Base-by-base conservation (phyloP, 2,888 invertebrate species). In the Lumbricus terrestris region DNA sequence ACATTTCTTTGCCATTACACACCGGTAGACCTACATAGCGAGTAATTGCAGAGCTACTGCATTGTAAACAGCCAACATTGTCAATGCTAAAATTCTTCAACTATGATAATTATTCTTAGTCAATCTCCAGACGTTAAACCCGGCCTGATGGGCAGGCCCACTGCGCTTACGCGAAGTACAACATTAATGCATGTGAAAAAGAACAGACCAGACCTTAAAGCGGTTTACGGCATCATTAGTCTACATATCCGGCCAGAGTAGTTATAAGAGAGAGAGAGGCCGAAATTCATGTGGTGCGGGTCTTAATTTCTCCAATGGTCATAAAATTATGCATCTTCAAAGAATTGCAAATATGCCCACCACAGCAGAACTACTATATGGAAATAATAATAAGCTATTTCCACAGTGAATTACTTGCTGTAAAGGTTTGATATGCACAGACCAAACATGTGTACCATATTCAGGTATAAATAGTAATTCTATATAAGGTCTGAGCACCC, bases 321-420 rank as follows among this genome's bases (percentile, higher is more conserved):
- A 69, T 69, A 69, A 69, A 69, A 69, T 69, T 69, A 69, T n/a
- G n/a, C n/a, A n/a, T n/a, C 69, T 69, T 69, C 69, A 69, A 69
- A 69, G 69, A 69, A 69, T 69, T 29, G n/a, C 69, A 69, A 69
- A 69, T 69, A n/a, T 69, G 69, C 29, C n/a, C 11, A 8, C 29
- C 69, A n/a, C 69, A n/a, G 69, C n/a, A 69, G 29, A 69, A n/a
- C 69, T 69, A 5, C 6, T n/a, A 69, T 1, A 29, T n/a, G 23
- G 38, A 13, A 5, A 47, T 23, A n/a, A 69, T 69, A n/a, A 69
- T 69, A n/a, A 69, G 69, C 29, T n/a, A 69, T 69, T 69, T 69
- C 29, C 69, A 69, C 69, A 69, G n/a, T n/a, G 8, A 69, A n/a
- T 69, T 29, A 29, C 69, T n/a, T n/a, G 69, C n/a, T 69, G n/a